A percentile compares a stretch with the other conserved stretches of the same genome.
These are phyloP conservation scores for Drosophila niveifrons DNA, from an alignment of 2,888 invertebrate species.

Conservation along the genomic window DNA sequence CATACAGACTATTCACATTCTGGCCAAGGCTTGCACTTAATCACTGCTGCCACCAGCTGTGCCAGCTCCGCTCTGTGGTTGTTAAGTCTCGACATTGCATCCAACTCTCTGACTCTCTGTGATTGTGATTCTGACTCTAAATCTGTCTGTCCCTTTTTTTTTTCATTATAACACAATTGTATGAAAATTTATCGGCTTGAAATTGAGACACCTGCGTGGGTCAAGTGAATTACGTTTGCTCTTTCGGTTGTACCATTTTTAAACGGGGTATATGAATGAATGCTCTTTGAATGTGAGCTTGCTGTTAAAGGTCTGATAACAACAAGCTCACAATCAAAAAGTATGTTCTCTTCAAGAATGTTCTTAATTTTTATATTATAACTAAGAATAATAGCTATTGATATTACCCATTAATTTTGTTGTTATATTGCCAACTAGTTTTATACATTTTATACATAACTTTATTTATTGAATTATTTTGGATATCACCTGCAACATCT, in stretches of 20 bases:
- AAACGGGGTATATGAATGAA: neutral
- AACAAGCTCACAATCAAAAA: too few relatives aligned
- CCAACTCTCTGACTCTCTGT: neutral
- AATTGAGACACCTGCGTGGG: slow-evolving; percentile 49
- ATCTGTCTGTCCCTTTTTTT: slow-evolving; percentile 21
- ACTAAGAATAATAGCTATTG: too few relatives aligned
- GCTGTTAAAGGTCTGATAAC: too few relatives aligned
- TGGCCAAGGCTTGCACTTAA: slow-evolving; percentile 66
- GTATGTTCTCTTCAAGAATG: too few relatives aligned
- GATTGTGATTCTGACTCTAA: slow-evolving; percentile 1
- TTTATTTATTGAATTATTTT: too few relatives aligned
- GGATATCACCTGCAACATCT: too few relatives aligned
- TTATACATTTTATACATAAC: too few relatives aligned
- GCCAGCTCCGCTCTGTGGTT: slow-evolving; percentile 45
- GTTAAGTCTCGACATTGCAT: slow-evolving; percentile 13
- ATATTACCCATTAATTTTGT: too few relatives aligned
- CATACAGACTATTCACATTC: slow-evolving; percentile 29
- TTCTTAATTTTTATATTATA: too few relatives aligned
- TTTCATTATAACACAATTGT: slow-evolving; percentile 32
- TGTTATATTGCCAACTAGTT: too few relatives aligned
- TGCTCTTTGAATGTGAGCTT: too few relatives aligned
- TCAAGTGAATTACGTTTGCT: slow-evolving; percentile 1
- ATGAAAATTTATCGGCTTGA: slow-evolving; percentile 46
- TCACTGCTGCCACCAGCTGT: slow-evolving; percentile 74
- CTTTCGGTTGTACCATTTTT: neutral